phyloP scores from a whole-genome alignment of 2,113 vertebrate species.

The Pituophis catenifer region DNA sequence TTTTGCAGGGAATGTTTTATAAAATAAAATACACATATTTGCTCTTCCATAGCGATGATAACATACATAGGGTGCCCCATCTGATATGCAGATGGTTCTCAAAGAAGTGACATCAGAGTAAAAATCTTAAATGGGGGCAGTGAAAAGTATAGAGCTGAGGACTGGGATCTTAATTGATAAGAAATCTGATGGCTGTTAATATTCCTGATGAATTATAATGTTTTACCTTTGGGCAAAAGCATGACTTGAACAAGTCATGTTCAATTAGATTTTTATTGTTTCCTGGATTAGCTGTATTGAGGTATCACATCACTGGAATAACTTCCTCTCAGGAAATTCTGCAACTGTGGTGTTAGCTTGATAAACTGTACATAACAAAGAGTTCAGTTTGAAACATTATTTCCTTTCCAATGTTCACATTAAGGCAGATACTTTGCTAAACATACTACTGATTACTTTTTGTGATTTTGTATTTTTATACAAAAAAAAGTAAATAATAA shows the following conservation, averaged over 20 bases:
- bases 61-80: not conserved
- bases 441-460: slow-evolving; percentile 28
- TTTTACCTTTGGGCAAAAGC: not conserved
- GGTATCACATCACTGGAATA: slow-evolving; percentile 70
- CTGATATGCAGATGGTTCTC: not conserved
- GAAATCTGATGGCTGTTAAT: slow-evolving; percentile 24
- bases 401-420: slow-evolving; percentile 26
- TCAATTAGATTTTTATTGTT: slow-evolving; percentile 61
- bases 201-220: slow-evolving; percentile 13
- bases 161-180: not conserved
- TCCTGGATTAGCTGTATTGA: slow-evolving; percentile 74
- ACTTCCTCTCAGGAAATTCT: slow-evolving; percentile 77
- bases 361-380: slow-evolving; percentile 43
- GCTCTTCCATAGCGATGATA: not conserved
- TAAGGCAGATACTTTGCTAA: slow-evolving; percentile 27
- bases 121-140: not conserved
- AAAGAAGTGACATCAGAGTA: not conserved
- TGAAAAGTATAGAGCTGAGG: no score
- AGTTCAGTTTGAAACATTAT: slow-evolving; percentile 51
- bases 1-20: not conserved
- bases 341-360: slow-evolving; percentile 57
- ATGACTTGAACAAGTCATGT: slow-evolving; percentile 36
- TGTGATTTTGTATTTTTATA: slow-evolving; percentile 13
- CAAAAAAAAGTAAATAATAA: slow-evolving; percentile 8
- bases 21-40: not conserved